Base-by-base conservation (phyloP, 2,797 vertebrate species). In the Manis crassicaudata region DNA sequence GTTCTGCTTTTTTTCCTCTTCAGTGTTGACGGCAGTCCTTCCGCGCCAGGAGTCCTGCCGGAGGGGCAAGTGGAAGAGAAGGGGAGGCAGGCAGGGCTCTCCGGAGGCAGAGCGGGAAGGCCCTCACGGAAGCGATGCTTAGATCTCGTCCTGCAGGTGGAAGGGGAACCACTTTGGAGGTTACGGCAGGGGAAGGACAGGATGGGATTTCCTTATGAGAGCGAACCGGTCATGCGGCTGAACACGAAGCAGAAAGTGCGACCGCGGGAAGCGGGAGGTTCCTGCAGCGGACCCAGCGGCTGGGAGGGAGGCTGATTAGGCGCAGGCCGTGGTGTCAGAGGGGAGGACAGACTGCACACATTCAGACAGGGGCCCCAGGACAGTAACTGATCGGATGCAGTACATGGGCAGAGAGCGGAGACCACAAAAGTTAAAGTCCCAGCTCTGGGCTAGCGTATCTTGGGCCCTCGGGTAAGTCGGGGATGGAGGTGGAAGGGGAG, bases 141-240 rank as follows among this genome's bases (percentile, higher is more conserved):
- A 40, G 40, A 52, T 2, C 8, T 21, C 2, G 0, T 4, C 52
- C 37, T 23, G 17, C 5, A 23, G 43, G 21, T 13, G 3, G 40
- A 50, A 2, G 52, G 68, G n/a, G 16, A 14, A 17, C 9, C 3
- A 6, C 21, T 2, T 5, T 0, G n/a, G 63, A 11, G 67, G 0
- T 56, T 12, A 9, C 46, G 3, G 40, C 29, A 32, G 65, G 12
- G 5, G 56, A 29, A n/a, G 76, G 9, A 5, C 32, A 29, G 54
- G 50, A 35, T 9, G 17, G 18, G 11, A 23, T 2, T 11, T n/a
- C 80, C 54, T n/a, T 1, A 2, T 0, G 32, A 52, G 54, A 16
- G 52, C 6, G 11, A 29, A 54, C 20, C 3, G 40, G 17, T 8
- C 9, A 0, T 0, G 3, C 0, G 3, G 7, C 12, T 0, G 3